Percentiles rank a stretch among this genome's conserved stretches.
These are phyloP conservation scores for Sarcophaga bullata DNA, from an alignment of 1,140 invertebrate species.

Conservation along the genomic window DNA sequence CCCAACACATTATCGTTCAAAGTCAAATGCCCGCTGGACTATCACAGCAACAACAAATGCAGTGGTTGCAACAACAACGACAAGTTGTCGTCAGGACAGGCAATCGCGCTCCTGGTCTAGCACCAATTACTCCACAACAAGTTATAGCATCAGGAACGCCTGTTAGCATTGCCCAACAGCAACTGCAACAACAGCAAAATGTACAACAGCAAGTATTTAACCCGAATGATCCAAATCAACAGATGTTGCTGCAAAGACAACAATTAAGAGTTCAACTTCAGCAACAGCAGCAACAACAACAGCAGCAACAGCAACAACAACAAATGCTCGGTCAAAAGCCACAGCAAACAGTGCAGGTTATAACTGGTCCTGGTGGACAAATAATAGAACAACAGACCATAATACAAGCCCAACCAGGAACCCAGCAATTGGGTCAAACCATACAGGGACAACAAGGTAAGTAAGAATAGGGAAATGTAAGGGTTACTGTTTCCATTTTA, in stretches of 20 bases:
- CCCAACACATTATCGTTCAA: conserved; percentile 69
- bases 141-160: not conserved
- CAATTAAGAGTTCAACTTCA: conserved; percentile 68
- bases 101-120: conserved; percentile 65
- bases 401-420: conserved; percentile 67
- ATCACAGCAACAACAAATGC: conserved; percentile 73
- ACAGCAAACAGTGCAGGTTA: conserved; percentile 68
- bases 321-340: conserved; percentile 65
- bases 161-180: conserved; percentile 43
- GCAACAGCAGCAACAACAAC: conserved; percentile 69
- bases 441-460: conserved; percentile 33
- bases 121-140: conserved; percentile 63
- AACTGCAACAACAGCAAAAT: conserved; percentile 49
- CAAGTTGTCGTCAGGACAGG: conserved; percentile 68
- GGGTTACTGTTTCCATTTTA: not conserved
- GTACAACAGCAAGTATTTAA: conserved; percentile 44
- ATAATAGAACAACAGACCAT: conserved; percentile 66
- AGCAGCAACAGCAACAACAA: conserved; percentile 61
- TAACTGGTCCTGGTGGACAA: conserved; percentile 56
- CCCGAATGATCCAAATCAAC: conserved; percentile 60
- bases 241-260: conserved; percentile 61
- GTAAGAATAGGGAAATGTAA: not conserved
- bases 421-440: conserved; percentile 38
- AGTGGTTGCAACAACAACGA: conserved; percentile 74
- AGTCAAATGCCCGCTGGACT: conserved; percentile 72